These are phyloP conservation scores for Macaria notata DNA, from an alignment of 2,888 invertebrate genomes.

Conservation along the genomic window DNA sequence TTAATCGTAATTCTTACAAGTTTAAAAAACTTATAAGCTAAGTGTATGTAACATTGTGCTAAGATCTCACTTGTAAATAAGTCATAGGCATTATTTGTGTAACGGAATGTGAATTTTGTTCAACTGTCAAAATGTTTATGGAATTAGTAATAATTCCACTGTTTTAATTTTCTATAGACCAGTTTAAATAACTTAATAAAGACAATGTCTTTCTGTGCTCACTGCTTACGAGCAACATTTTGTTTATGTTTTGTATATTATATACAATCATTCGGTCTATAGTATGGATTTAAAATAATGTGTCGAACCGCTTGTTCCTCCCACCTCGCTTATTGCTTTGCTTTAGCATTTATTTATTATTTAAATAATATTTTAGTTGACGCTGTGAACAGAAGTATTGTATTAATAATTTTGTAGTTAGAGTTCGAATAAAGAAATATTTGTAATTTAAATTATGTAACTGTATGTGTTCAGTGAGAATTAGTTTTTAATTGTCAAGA, in stretches of 20 bases:
- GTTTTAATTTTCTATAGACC: too few species aligned
- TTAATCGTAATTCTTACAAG: conserved; percentile 43
- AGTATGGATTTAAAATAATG: neutral
- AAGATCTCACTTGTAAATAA: conserved; percentile 77
- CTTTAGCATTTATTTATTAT: conserved; percentile 24
- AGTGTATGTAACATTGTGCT: conserved; percentile 49
- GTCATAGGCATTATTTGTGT: conserved; percentile 41
- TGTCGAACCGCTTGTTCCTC: neutral
- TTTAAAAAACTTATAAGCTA: conserved; percentile 61
- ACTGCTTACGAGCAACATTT: too few species aligned
- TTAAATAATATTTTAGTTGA: conserved; percentile 2
- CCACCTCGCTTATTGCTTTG: conserved; percentile 20
- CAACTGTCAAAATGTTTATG: too few species aligned
- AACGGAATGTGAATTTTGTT: conserved; percentile 2
- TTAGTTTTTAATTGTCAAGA: conserved; percentile 58
- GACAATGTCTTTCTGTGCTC: too few species aligned
- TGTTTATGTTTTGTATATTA: too few species aligned
- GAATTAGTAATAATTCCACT: too few species aligned
- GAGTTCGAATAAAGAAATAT: conserved; percentile 6
- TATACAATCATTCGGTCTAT: neutral
- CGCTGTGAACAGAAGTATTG: conserved; percentile 31
- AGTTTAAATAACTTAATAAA: too few species aligned
- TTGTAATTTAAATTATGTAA: conserved; percentile 32
- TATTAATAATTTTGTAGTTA: conserved; percentile 22
- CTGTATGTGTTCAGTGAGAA: conserved; percentile 70